Base-by-base conservation (phyloP, 2,113 vertebrate species). In the Oryzias melastigma region DNA sequence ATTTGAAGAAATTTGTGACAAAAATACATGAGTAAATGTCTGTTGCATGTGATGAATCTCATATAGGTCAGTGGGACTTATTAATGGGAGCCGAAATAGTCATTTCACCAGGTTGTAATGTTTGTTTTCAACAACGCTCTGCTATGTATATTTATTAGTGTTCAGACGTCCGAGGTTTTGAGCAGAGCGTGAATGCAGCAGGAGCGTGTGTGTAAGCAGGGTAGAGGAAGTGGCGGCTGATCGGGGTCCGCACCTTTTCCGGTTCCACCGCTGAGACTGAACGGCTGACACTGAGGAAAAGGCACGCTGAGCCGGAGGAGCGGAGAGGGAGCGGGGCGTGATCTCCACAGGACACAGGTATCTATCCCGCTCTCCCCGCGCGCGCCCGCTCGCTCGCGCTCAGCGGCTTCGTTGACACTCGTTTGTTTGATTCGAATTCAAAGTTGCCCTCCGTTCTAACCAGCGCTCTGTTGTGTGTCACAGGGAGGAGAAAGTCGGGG, bases 161-260 rank as follows among this genome's bases (percentile, higher is more conserved):
- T 0, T 58, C 2, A 56, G 14, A 78, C 59, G 16, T 63, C 81
- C 22, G 65, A 81, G 77, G 72, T 75, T 1, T 2, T 1, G 3
- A 1, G 1, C 19, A 12, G 66, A 0, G 1, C 50, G 0, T 82
- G 64, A 82, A 81, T 16, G 79, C 58, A 56, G 12, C 82, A 40
- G 48, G 6, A 64, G 83, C 77, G 75, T 82, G 78, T 65, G 85
- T 84, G 85, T 68, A 75, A 50, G 81, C 85, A 73, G 58, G 52
- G 67, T 62, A 87, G 86, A 90, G 92, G 92, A 93, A 93, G 92
- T 92, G 88, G 91, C 89, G 82, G 87, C 78, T 85, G 89, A 88
- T 88, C 83, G 78, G 58, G 87, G 89, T 91, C 90, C 91, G 90
- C 92, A 90, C 92, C 92, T 93, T 92, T 93, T 93, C 92, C 92